Base-by-base conservation (phyloP, 2,113 vertebrate genomes). In the Forbesichthys agassizii region DNA sequence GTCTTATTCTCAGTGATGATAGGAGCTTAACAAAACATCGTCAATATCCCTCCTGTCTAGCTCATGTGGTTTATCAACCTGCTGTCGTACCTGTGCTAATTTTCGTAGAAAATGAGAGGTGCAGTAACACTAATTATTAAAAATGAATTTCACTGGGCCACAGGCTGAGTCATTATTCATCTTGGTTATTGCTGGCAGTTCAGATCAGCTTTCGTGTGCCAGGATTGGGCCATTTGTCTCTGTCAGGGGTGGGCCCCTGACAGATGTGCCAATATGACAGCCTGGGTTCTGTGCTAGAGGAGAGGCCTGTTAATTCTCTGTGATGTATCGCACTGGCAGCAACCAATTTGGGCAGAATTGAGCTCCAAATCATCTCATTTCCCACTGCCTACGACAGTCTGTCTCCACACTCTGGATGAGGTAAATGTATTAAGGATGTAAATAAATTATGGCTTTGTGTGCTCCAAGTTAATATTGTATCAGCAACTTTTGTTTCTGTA, bases 311-410 rank as follows among this genome's bases (percentile, higher is more conserved):
- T 93, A 91, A 92, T 93, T 91, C 85, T 84, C 82, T 64, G 73
- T 91, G 92, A 93, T 93, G 88, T 88, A 92, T 93, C 85, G 82
- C 67, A 73, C 87, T 91, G 91, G 89, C 91, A 89, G 89, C 87
- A 90, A 90, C 88, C 91, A 92, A 93, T 93, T 87, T 92, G 88
- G 85, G 89, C 79, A 76, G 82, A 90, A 91, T 90, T 89, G 83
- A 88, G 90, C 85, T 85, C 90, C 90, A 89, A 89, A 92, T 92
- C 90, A 90, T 90, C 87, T 90, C 80, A 80, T 77, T 85, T 88
- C 82, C 86, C 88, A 88, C 88, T 84, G 84, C 78, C 84, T 87
- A 84, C 85, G 86, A 86, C 86, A 89, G 89, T 89, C 88, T 87
- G 88, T 85, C 89, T 86, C 79, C 81, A 73, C 84, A 90, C 82